A percentile compares a stretch with the other conserved stretches of the same genome.
Conservation (phyloP, 2,797 vertebrate genomes). For the Arremon aurantiirostris region DNA sequence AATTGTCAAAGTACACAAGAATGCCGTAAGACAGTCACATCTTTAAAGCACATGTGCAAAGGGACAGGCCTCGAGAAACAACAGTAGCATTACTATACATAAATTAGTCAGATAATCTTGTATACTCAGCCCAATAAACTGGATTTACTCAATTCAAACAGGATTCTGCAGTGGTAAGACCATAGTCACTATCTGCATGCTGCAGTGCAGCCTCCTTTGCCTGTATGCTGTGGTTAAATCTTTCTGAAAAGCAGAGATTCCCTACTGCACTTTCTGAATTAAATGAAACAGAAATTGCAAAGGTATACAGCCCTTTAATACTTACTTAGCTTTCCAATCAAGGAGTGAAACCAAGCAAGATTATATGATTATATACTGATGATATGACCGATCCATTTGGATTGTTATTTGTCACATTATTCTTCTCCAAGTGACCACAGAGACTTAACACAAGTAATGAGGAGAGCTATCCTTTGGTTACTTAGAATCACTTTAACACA, state of each 20-base stretch:
- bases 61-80: background rate
- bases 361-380: background rate
- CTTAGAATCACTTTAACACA: constrained; percentile 23
- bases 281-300: background rate
- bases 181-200: background rate
- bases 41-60: background rate
- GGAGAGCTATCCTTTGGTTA: background rate
- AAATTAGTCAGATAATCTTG: background rate
- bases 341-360: constrained; percentile 2
- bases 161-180: background rate
- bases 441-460: background rate
- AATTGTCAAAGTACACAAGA: background rate
- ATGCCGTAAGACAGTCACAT: background rate
- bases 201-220: background rate
- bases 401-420: constrained; percentile 4
- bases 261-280: background rate
- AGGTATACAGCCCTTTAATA: background rate
- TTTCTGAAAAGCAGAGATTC: background rate
- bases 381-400: background rate
- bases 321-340: background rate
- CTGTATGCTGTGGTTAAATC: background rate
- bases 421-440: background rate
- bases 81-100: background rate
- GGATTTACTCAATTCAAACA: background rate
- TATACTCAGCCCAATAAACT: background rate